Conservation (phyloP, 2,888 invertebrate species). For the Cosmia trapezina region DNA sequence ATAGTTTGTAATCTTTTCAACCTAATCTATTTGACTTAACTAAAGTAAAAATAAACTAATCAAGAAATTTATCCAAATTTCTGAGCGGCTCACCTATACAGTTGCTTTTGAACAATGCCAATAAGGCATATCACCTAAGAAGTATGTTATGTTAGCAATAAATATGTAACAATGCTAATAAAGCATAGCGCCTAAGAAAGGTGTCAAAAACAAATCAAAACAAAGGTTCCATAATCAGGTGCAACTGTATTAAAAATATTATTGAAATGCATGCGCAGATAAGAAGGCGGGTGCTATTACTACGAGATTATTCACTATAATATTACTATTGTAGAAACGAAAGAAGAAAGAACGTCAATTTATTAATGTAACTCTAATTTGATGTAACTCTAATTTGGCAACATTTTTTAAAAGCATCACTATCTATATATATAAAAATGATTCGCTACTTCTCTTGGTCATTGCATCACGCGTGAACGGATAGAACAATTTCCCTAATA, state of each 20-base stretch:
- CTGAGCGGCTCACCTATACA: not conserved
- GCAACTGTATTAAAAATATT: not conserved
- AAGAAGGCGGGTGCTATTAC: not conserved
- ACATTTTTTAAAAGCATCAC: not conserved
- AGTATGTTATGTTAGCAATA: not conserved
- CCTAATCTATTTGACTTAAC: not conserved
- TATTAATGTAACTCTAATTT: not conserved
- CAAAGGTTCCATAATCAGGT: not conserved
- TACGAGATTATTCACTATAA: not conserved
- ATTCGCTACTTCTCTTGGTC: no score
- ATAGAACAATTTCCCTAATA: no score
- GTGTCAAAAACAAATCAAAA: not conserved
- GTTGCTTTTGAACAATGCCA: not conserved
- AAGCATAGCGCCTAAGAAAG: not conserved
- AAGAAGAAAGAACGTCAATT: not conserved
- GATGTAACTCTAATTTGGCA: not conserved
- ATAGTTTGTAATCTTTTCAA: not conserved
- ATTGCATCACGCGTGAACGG: no score
- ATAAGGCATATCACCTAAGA: not conserved
- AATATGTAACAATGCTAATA: not conserved
- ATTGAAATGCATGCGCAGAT: not conserved
- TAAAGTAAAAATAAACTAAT: not conserved
- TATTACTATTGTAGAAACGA: not conserved
- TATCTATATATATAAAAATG: no score
- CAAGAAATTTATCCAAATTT: not conserved